Base-by-base conservation (phyloP, 2,797 vertebrate genomes). In the Amazonetta brasiliensis region DNA sequence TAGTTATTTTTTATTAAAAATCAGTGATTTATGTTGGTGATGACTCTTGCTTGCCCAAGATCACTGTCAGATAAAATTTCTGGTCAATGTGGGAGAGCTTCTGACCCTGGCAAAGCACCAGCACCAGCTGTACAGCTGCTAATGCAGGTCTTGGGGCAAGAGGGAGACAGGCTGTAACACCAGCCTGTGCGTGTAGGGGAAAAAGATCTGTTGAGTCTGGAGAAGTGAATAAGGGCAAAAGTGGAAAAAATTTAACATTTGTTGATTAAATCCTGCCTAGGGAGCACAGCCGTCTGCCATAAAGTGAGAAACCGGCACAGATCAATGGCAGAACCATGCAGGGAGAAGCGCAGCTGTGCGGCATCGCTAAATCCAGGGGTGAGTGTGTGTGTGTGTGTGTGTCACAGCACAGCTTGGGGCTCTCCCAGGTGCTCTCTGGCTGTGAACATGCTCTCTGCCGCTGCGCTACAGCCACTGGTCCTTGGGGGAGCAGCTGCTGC, bases 381-480 rank as follows among this genome's bases (percentile, higher is more conserved):
- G 66, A 90, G 48, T 44, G 18, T 0, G 0, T 35, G 81, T 54
- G 0, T 43, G 81, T 54, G 81, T 54, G 0, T 43, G 0, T 43
- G 78, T 55, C 60, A 39, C 30, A 73, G 56, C 72, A 33, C 2
- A 7, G 50, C 68, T 74, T 60, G 6, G 68, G 48, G 75, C 33
- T 41, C 37, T 44, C 52, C 66, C 48, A 7, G 72, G 56, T 39
- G 72, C 58, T 92, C 6, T n/a, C 0, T 0, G 19, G 30, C 71
- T 87, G n/a, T 28, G 31, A 56, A 31, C 39, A 55, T 28, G 33
- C 43, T 48, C 54, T 74, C 44, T 84, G 37, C 33, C 23, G 17
- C 78, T 0, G 0, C 0, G 7, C 59, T 48, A 12, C 0, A 30
- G 22, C 73, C 4, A 0, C 11, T 0, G 0, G 30, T 43, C 58